phyloP scores from a whole-genome alignment of 2,797 vertebrate species.

The Myoxocephalus aenaeus region DNA sequence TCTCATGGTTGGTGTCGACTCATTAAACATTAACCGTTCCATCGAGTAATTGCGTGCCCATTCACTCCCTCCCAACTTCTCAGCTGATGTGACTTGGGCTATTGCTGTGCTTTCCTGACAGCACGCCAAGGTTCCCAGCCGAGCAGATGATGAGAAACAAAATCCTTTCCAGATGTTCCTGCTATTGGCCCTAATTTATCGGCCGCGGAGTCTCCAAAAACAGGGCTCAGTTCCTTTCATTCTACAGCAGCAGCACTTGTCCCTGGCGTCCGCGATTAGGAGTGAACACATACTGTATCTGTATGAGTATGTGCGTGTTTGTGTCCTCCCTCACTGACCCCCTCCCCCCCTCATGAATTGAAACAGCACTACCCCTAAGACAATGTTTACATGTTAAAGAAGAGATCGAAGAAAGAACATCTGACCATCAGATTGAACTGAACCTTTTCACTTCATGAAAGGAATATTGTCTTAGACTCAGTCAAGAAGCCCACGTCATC shows the following conservation, averaged over 20 bases:
- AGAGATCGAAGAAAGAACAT: conserved; percentile 15
- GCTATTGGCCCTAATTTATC: conserved; percentile 57
- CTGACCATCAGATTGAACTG: conserved; percentile 4
- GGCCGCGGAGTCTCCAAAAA: conserved; percentile 35
- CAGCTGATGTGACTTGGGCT: conserved; percentile 61
- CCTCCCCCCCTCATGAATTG: conserved; percentile 36
- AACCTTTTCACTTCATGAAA: conserved; percentile 28
- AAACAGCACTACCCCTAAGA: conserved; percentile 45
- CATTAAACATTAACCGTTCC: conserved; percentile 55
- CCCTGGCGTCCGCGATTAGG: conserved; percentile 30
- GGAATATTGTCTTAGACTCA: conserved; percentile 38
- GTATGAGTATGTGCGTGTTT: background rate
- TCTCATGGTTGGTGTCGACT: conserved; percentile 58
- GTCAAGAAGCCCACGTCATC: conserved; percentile 12
- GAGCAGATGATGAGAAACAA: conserved; percentile 76
- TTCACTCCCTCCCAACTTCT: conserved; percentile 44
- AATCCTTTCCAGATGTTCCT: conserved; percentile 81
- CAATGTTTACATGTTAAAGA: conserved; percentile 37
- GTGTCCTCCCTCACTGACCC: conserved; percentile 24
- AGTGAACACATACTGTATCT: conserved; percentile 35
- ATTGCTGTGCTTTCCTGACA: conserved; percentile 61
- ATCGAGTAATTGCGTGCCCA: conserved; percentile 43
- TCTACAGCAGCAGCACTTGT: conserved; percentile 39
- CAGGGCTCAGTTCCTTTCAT: conserved; percentile 52
- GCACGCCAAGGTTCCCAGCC: conserved; percentile 66